Percentiles rank a stretch among this genome's conserved stretches.
These are phyloP conservation scores for Omphaloscelis lunosa DNA, from an alignment of 2,888 invertebrate species.

Conservation along the genomic window DNA sequence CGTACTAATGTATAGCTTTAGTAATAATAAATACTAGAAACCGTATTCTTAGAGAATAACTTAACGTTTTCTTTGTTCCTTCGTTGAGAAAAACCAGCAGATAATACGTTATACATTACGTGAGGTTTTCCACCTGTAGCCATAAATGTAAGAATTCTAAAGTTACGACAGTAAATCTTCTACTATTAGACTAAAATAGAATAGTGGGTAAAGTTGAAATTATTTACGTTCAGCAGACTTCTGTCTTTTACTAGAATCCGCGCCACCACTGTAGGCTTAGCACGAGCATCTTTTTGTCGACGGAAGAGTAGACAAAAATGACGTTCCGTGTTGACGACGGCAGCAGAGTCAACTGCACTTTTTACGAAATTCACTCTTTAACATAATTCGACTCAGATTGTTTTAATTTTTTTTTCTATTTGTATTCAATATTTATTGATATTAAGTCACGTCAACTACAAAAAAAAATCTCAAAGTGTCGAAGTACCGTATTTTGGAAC, in stretches of 20 bases:
- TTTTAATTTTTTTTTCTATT: too few relatives aligned
- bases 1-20: background rate
- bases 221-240: background rate
- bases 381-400: too few relatives aligned
- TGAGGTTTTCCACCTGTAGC: slow-evolving; percentile 28
- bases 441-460: too few relatives aligned
- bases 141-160: slow-evolving; percentile 43
- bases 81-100: slow-evolving; percentile 9
- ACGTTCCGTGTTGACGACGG: too few relatives aligned
- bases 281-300: too few relatives aligned
- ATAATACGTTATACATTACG: slow-evolving; percentile 29
- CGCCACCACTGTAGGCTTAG: too few relatives aligned
- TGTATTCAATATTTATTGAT: too few relatives aligned
- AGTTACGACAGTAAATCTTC: slow-evolving; percentile 29
- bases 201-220: slow-evolving; percentile 14
- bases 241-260: background rate
- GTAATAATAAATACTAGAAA: slow-evolving; percentile 5
- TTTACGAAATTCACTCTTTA: too few relatives aligned
- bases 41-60: background rate
- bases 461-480: too few relatives aligned
- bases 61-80: slow-evolving; percentile 15
- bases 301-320: too few relatives aligned
- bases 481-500: too few relatives aligned
- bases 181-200: slow-evolving; percentile 18
- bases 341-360: too few relatives aligned